Percentiles rank a stretch among this genome's conserved stretches.
phyloP scores from a whole-genome alignment of 37 sponge, comb jelly and placozoan genomes.

The Beroe forskalii region DNA sequence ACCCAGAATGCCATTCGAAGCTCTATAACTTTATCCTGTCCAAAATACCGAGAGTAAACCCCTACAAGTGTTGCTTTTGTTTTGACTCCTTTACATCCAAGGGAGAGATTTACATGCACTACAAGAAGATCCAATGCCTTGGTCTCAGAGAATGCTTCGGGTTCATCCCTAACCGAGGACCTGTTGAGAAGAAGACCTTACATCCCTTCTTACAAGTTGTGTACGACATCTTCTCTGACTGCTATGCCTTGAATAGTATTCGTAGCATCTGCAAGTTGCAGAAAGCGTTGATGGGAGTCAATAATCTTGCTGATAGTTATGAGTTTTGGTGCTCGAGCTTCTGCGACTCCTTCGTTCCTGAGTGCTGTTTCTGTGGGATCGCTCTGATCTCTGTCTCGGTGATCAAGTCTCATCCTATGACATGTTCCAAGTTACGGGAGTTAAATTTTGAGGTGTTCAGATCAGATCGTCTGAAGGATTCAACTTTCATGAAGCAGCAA shows the following conservation, averaged over 20 bases:
- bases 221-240: constrained; percentile 5
- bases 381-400: not conserved
- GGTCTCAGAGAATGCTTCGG: constrained; percentile 29
- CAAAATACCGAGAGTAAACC: constrained; percentile 3
- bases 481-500: constrained; percentile 37
- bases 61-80: constrained; percentile 51
- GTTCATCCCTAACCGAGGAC: constrained; percentile 8
- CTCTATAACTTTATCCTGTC: constrained; percentile 52
- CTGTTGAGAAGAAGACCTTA: not conserved
- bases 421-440: not conserved
- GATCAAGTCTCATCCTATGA: not conserved
- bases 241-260: not conserved
- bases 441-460: constrained; percentile 41
- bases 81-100: not conserved
- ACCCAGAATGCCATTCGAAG: constrained; percentile 9
- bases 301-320: constrained; percentile 5
- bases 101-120: constrained; percentile 25
- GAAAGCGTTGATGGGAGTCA: not conserved
- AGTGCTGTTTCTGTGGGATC: constrained; percentile 15
- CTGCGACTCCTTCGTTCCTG: constrained; percentile 51
- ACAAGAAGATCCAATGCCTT: constrained; percentile 13
- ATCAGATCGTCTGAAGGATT: constrained; percentile 10
- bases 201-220: constrained; percentile 54
- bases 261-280: not conserved
- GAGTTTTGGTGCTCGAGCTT: constrained; percentile 53